These are phyloP conservation scores for Calliopum simillimum DNA, from an alignment of 2,888 invertebrate species.

Conservation along the genomic window DNA sequence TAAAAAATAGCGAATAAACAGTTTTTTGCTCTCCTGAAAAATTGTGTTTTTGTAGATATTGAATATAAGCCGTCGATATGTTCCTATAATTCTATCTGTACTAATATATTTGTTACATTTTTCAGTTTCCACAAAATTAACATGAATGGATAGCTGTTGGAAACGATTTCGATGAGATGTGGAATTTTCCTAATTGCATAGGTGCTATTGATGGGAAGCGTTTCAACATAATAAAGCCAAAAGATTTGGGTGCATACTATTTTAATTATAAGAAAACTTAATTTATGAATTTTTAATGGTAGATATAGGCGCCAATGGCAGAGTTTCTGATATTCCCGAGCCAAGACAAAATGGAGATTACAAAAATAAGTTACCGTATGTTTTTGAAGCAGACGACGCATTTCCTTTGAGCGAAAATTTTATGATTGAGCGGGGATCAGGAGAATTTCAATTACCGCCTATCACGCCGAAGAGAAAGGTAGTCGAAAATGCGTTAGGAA, in stretches of 20 bases:
- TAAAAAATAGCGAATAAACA: too few species aligned
- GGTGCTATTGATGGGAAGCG: constrained; percentile 36
- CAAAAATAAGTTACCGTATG: too few species aligned
- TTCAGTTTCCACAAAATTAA: too few species aligned
- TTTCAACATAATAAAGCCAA: constrained; percentile 13
- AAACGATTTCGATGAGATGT: too few species aligned
- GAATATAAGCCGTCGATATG: too few species aligned
- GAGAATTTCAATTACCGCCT: constrained; percentile 37
- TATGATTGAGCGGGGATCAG: constrained; percentile 6
- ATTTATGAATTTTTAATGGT: constrained; percentile 27
- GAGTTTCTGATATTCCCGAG: constrained; percentile 15
- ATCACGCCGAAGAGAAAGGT: constrained; percentile 40
- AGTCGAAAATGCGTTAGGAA: constrained; percentile 46
- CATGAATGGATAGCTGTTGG: too few species aligned
- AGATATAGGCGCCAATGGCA: constrained; percentile 24
- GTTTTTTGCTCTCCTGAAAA: too few species aligned
- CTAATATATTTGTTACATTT: too few species aligned
- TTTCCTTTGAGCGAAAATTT: constrained; percentile 32
- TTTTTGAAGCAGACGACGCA: constrained; percentile 30
- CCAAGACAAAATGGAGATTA: not conserved
- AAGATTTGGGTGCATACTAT: constrained; percentile 24
- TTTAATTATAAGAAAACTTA: constrained; percentile 29
- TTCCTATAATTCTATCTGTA: too few species aligned
- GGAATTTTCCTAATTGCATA: constrained; percentile 32
- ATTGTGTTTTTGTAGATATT: too few species aligned